Evolutionary conservation across 2,113 vertebrate species (phyloP).

Genomic region (Cairina moschata): DNA sequence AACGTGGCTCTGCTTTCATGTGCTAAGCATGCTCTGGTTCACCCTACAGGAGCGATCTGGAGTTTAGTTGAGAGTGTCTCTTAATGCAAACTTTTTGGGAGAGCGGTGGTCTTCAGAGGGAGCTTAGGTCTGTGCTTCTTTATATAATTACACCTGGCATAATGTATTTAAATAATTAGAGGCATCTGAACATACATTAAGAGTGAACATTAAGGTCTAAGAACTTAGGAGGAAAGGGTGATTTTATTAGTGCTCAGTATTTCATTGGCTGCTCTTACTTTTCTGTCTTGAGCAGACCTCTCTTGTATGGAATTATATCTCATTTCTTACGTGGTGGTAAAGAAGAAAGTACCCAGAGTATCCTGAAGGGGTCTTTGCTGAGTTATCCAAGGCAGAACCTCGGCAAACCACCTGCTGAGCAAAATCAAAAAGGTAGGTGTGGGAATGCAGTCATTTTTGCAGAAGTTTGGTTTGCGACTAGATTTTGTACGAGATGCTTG

Average conservation of each 20-base stretch:
- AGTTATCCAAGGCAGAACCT: conserved; percentile 46
- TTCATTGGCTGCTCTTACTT: not conserved
- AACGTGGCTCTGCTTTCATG: not conserved
- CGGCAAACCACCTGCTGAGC: conserved; percentile 34
- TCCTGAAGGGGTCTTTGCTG: conserved; percentile 67
- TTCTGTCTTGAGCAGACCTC: conserved; percentile 82
- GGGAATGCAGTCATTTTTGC: not conserved
- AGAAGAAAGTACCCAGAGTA: conserved; percentile 69
- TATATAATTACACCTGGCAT: not conserved
- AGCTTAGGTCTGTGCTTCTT: not conserved
- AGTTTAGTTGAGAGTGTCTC: not conserved
- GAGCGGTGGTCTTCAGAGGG: not conserved
- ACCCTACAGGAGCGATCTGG: not conserved
- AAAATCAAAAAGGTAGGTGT: conserved; percentile 65
- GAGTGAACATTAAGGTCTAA: not conserved
- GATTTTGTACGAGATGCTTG: not conserved
- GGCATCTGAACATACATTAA: not conserved
- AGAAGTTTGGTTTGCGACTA: not conserved
- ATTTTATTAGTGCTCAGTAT: not conserved
- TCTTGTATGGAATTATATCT: conserved; percentile 90
- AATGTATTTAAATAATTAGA: not conserved
- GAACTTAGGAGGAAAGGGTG: not conserved
- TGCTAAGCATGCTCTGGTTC: rapidly evolving
- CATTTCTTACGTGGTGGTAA: conserved; percentile 81
- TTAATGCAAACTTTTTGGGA: not conserved